A percentile compares a stretch with the other conserved stretches of the same genome.
Evolutionary conservation across 2,888 invertebrate species (phyloP).

Genomic region (Pinctada fucata): DNA sequence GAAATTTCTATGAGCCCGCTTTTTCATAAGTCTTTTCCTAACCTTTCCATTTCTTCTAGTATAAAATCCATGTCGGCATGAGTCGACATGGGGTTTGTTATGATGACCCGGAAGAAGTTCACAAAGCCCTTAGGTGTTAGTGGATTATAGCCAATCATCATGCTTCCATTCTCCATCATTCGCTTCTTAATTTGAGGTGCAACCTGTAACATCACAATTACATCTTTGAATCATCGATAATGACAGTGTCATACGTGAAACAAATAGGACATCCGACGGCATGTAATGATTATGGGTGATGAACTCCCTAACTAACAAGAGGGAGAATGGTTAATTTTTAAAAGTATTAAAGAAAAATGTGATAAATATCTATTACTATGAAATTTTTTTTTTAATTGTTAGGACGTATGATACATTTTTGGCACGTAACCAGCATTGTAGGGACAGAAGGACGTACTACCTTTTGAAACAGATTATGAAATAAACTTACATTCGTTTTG

Average conservation of each 20-base stretch:
- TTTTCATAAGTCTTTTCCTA: constrained; percentile 86
- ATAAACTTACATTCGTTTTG: no score
- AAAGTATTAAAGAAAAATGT: background rate
- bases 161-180: constrained; percentile 97
- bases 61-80: constrained; percentile 95
- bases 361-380: no score
- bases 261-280: no score
- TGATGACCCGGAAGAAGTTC: constrained; percentile 99
- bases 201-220: constrained; percentile 81
- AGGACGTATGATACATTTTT: no score
- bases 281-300: background rate
- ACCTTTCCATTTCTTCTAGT: constrained; percentile 92
- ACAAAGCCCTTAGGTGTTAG: constrained; percentile 89
- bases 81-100: constrained; percentile 94
- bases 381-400: no score
- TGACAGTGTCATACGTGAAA: background rate
- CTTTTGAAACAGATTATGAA: no score
- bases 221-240: background rate
- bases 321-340: background rate
- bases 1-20: no score
- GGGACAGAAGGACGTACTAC: no score
- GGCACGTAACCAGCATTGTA: no score
- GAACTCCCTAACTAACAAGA: background rate
- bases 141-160: constrained; percentile 99
- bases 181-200: constrained; percentile 94